These are phyloP conservation scores for Platerodrilus igneus DNA, from an alignment of 2,888 invertebrate species.

Conservation along the genomic window DNA sequence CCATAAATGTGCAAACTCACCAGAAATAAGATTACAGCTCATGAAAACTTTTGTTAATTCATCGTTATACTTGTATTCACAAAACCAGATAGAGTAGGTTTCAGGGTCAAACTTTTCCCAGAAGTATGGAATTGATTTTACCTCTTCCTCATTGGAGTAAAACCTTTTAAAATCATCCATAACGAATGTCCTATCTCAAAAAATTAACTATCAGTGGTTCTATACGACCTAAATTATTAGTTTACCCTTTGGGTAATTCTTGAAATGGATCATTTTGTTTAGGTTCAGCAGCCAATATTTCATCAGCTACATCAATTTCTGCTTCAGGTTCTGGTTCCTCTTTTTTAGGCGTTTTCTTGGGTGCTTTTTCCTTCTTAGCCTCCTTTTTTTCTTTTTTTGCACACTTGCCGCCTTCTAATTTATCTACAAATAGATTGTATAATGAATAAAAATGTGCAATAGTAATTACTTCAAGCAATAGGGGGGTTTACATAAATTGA, in stretches of 20 bases:
- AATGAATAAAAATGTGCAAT: too few species aligned
- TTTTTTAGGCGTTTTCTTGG: slow-evolving; percentile 45
- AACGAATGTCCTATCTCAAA: slow-evolving; percentile 69
- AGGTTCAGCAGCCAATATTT: slow-evolving; percentile 67
- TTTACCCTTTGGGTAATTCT: slow-evolving; percentile 77
- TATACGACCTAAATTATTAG: slow-evolving; percentile 4
- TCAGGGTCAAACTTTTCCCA: slow-evolving; percentile 97
- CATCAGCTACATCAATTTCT: slow-evolving; percentile 65
- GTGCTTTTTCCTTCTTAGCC: too few species aligned
- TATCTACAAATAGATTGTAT: too few species aligned
- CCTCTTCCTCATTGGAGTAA: slow-evolving; percentile 95
- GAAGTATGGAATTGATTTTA: slow-evolving; percentile 93
- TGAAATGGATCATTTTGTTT: slow-evolving; percentile 91
- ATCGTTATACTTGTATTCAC: slow-evolving; percentile 93
- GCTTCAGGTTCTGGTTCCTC: slow-evolving; percentile 53
- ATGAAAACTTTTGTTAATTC: slow-evolving; percentile 92
- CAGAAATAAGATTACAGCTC: slow-evolving; percentile 96
- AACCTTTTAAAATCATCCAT: slow-evolving; percentile 97
- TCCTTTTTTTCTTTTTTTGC: slow-evolving; percentile 48
- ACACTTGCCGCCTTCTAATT: too few species aligned
- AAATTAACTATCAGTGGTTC: background rate
- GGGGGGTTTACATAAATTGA: too few species aligned
- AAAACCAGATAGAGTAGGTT: slow-evolving; percentile 94
- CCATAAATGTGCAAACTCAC: slow-evolving; percentile 44
- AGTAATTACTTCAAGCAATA: too few species aligned